Base-by-base conservation (phyloP, 2,888 invertebrate species). In the Sericinus montela region DNA sequence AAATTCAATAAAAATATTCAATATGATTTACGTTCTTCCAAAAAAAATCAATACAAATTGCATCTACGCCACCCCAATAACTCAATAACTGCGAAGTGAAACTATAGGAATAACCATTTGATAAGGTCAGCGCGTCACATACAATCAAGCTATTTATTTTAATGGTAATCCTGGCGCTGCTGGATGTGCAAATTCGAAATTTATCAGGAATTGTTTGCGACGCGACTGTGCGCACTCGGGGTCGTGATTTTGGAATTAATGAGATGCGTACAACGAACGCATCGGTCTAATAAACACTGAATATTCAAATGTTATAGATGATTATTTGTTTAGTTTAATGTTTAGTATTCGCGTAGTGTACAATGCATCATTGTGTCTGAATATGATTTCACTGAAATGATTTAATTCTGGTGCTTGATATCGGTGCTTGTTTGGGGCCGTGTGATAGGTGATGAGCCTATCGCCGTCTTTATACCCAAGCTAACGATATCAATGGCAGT, bases 201-300 rank as follows among this genome's bases (percentile, higher is more conserved):
- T 49, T 49, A 19, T 44, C 44, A 14, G 29, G 34, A 44, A 49
- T 49, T 39, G 44, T 39, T 34, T 35, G 13, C 15, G n/a, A 8
- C 14, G 23, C 25, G 30, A 14, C 30, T 14, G 30, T 32, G 32
- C 3, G 19, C 28, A 19, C 13, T 11, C 35, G 39, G 23, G 28
- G 13, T 28, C 15, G 8, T 28, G 11, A 48, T 25, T 44, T 48
- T 8, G 39, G 7, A n/a, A 32, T 28, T 38, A 49, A 49, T 49
- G 44, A 40, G 44, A 32, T 32, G 29, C 44, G 44, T 32, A 35
- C 11, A 28, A 13, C 34, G 44, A 44, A 49, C 32, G 16, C 39
- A 28, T 43, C 43, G 43, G 23, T 44, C 38, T 32, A 38, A 43
- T 44, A 39, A 44, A 23, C 37, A 23, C 7, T 23, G 32, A 3